Conservation (phyloP, 2,797 vertebrate genomes). For the Aselliscus stoliczkanus region DNA sequence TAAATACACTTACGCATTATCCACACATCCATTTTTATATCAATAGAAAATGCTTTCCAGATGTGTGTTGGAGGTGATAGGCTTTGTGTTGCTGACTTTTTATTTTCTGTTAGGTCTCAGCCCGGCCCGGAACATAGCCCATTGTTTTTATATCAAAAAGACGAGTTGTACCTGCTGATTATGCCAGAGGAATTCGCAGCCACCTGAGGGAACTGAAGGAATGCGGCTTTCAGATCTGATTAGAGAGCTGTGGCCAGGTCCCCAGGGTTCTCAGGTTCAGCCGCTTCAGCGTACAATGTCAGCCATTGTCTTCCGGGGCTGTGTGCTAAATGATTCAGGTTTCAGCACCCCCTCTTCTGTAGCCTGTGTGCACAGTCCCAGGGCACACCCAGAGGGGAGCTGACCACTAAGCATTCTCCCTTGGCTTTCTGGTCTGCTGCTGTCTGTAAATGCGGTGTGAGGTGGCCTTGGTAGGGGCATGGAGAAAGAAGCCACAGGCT, state of each 20-base stretch:
- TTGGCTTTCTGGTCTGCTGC: background rate
- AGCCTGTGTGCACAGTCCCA: background rate
- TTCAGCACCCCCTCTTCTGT: conserved; percentile 14
- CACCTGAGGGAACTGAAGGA: conserved; percentile 75
- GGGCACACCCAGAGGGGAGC: rapidly evolving
- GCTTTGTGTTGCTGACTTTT: conserved; percentile 36
- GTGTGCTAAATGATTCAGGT: conserved; percentile 61
- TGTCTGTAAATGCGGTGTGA: background rate
- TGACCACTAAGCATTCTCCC: background rate
- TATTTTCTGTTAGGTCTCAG: conserved; percentile 55
- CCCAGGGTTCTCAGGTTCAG: conserved; percentile 77
- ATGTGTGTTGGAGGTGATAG: conserved; percentile 53
- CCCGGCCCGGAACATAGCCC: conserved; percentile 1
- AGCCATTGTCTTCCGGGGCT: conserved; percentile 71
- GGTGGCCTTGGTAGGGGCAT: background rate
- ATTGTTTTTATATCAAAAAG: conserved; percentile 75
- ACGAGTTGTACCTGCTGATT: conserved; percentile 75
- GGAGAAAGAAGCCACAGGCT: background rate
- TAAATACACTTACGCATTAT: conserved; percentile 30
- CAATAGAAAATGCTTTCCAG: conserved; percentile 71
- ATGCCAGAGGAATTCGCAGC: conserved; percentile 76
- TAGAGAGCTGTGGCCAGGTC: conserved; percentile 72
- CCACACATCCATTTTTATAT: conserved; percentile 60
- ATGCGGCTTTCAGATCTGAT: conserved; percentile 77
- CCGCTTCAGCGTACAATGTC: conserved; percentile 67